Conservation (phyloP, 2,888 invertebrate genomes). For the Ceraclea dissimilis region DNA sequence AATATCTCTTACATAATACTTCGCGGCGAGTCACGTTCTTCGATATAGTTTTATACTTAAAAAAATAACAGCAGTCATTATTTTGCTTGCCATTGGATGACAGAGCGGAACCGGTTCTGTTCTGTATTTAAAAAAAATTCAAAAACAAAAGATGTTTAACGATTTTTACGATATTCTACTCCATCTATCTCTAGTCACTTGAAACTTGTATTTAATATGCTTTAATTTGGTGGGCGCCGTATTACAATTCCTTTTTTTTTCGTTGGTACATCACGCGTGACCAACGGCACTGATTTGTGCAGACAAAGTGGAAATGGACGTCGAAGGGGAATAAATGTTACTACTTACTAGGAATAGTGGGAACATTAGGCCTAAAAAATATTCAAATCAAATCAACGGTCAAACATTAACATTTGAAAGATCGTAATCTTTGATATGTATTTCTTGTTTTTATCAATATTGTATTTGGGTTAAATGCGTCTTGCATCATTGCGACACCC, state of each 20-base stretch:
- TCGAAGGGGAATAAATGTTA: too few species aligned
- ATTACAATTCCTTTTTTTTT: neutral
- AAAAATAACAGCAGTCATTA: too few species aligned
- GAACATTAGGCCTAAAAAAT: too few species aligned
- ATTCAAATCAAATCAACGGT: too few species aligned
- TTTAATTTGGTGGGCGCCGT: too few species aligned
- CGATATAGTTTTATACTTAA: neutral
- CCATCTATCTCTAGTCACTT: neutral
- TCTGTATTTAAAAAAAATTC: neutral
- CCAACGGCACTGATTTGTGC: neutral
- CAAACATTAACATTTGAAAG: too few species aligned
- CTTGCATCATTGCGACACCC: too few species aligned
- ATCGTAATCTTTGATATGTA: too few species aligned
- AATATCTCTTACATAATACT: neutral
- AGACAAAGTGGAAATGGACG: neutral
- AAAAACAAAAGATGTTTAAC: neutral
- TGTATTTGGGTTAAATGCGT: too few species aligned
- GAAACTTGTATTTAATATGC: neutral
- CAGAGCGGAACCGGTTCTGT: neutral
- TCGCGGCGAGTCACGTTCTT: neutral
- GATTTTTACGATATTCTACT: neutral
- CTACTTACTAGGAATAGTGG: too few species aligned
- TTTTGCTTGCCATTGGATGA: neutral
- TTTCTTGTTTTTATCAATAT: too few species aligned
- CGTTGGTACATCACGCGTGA: neutral